These are phyloP conservation scores for Brachionus koreanus DNA, from an alignment of 1,140 invertebrate species.

Conservation along the genomic window DNA sequence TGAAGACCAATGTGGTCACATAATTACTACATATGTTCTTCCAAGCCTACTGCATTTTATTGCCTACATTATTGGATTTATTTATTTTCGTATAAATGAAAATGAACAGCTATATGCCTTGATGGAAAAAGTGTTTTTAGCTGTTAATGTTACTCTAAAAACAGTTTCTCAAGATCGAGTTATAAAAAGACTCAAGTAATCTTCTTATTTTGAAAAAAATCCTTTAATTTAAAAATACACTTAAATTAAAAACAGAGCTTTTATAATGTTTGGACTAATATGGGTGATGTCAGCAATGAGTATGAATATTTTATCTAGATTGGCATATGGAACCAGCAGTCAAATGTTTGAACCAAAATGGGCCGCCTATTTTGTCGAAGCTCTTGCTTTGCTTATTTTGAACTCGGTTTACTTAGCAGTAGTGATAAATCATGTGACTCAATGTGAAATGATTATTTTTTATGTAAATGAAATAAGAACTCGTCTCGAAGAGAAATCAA, in stretches of 20 bases:
- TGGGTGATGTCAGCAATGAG: slow-evolving; percentile 52
- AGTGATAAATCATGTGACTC: slow-evolving; percentile 56
- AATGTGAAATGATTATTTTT: slow-evolving; percentile 58
- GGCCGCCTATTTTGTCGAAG: slow-evolving; percentile 51
- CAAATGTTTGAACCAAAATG: slow-evolving; percentile 47
- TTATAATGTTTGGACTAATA: slow-evolving; percentile 49
- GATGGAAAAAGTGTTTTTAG: slow-evolving; percentile 71
- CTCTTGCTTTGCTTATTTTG: slow-evolving; percentile 51
- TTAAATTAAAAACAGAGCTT: slow-evolving; percentile 43
- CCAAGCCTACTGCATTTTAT: slow-evolving; percentile 72
- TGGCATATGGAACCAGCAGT: slow-evolving; percentile 48
- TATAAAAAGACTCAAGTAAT: slow-evolving; percentile 43
- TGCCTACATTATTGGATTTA: slow-evolving; percentile 72
- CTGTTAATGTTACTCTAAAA: slow-evolving; percentile 27
- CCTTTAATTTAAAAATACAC: not conserved
- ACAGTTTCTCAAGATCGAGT: slow-evolving; percentile 25
- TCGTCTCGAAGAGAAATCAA: slow-evolving; percentile 55
- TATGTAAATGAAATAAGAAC: slow-evolving; percentile 53
- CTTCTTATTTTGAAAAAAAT: not conserved
- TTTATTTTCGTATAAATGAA: slow-evolving; percentile 73
- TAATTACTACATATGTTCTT: slow-evolving; percentile 70
- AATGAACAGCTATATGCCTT: slow-evolving; percentile 80
- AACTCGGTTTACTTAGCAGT: slow-evolving; percentile 56
- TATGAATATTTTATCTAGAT: slow-evolving; percentile 52
- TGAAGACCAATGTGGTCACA: slow-evolving; percentile 50